Conservation (phyloP, 2,888 invertebrate species). For the Drosophila neotestacea region DNA sequence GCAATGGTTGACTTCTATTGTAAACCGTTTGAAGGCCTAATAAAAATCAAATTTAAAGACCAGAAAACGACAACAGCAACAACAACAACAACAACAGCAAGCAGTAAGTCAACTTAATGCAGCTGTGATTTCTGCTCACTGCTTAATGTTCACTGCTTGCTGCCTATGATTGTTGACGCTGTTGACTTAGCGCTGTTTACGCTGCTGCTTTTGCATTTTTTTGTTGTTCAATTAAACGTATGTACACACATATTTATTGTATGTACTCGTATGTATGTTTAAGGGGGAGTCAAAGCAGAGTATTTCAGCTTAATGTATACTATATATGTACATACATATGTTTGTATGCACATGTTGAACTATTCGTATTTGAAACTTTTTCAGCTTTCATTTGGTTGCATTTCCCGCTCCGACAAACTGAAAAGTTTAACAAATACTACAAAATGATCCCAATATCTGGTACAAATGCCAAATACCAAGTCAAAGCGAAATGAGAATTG, state of each 20-base stretch:
- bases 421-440: constrained; percentile 21
- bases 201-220: constrained; percentile 39
- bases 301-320: background rate
- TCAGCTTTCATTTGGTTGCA: constrained; percentile 44
- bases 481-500: constrained; percentile 34
- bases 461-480: constrained; percentile 27
- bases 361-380: constrained; percentile 43
- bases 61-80: constrained; percentile 23
- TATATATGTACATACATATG: background rate
- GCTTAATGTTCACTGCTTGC: constrained; percentile 5
- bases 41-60: constrained; percentile 53
- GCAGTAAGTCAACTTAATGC: constrained; percentile 17
- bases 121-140: constrained; percentile 29
- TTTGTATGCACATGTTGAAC: constrained; percentile 44
- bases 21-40: constrained; percentile 69
- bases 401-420: constrained; percentile 37
- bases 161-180: constrained; percentile 44
- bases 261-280: background rate
- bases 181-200: constrained; percentile 20
- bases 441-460: constrained; percentile 25
- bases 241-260: background rate
- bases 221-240: constrained; percentile 70
- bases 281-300: background rate
- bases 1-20: constrained; percentile 50
- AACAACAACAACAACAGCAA: constrained; percentile 23